Base-by-base conservation (phyloP, 2,888 invertebrate genomes). In the Scelioninae gen. 1 region DNA sequence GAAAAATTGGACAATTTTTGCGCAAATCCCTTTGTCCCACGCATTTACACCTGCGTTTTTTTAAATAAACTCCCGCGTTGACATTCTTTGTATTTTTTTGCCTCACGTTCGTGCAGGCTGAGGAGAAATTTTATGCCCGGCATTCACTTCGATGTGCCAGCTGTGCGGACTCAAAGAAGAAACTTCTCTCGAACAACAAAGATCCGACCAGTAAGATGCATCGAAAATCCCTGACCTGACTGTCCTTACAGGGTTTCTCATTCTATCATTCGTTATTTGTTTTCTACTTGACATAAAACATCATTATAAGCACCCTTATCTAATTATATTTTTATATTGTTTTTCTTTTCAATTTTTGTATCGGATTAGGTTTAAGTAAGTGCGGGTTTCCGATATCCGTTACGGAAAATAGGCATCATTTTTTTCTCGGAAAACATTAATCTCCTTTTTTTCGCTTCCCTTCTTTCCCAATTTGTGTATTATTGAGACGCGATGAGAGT, bases 31-130 rank as follows among this genome's bases (percentile, higher is more conserved):
- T 80, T 74, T 80, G 80, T 74, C 80, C 68, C 72, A 58, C 62
- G 74, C 66, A 66, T 60, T 60, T 74, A 75, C 80, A 75, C 75
- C 80, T 80, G 74, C 68, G 68, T 29, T 76, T 82, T 81, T 82
- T 76, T 71, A 81, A 76, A 69, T 65, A 71, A 71, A 63, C 69
- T 68, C 58, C 60, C 15, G 45, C 58, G 60, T 76, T 66, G 65
- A 58, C 38, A 53, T 65, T 65, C 66, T 76, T 76, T 76, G 65
- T 76, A 47, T 69, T 81, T 76, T 81, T 76, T 62, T 34, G 5
- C 66, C 11, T 49, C 62, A 47, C 23, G 34, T 53, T 51, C 49
- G 51, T 60, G 65, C 65, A 51, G 49, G 53, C 63, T 32, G 71
- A 65, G 55, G 75, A 81, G 76, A 81, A 81, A 81, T 82, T 76